These are phyloP conservation scores for Gastrophysa polygoni DNA, from an alignment of 2,888 invertebrate species.

Conservation along the genomic window DNA sequence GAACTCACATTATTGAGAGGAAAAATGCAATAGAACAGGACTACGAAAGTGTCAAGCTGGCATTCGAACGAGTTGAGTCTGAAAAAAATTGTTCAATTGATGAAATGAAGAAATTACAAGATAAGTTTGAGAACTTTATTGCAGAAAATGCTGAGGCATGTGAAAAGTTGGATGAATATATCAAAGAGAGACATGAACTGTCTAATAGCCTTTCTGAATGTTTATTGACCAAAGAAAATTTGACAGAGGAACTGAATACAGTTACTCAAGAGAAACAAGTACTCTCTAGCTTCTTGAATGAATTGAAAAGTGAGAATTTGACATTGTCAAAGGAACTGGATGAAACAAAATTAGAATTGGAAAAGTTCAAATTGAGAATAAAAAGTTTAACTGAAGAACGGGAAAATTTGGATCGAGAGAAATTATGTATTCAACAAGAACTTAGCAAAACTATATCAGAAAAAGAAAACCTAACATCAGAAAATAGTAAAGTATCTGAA, in stretches of 20 bases:
- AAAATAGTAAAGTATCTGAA: conserved; percentile 4
- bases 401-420: not conserved
- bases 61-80: conserved; percentile 2
- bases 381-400: not conserved
- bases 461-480: conserved; percentile 13
- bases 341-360: conserved; percentile 4
- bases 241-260: not conserved
- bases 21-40: conserved; percentile 1
- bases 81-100: conserved; percentile 7
- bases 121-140: not conserved
- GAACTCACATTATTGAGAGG: not conserved
- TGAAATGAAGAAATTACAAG: conserved; percentile 4
- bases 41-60: conserved; percentile 15
- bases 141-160: not conserved
- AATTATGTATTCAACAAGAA: not conserved
- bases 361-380: not conserved
- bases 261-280: conserved; percentile 7
- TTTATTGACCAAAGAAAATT: not conserved
- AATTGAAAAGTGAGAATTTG: not conserved
- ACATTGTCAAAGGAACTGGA: not conserved
- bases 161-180: not conserved
- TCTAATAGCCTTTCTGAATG: not conserved
- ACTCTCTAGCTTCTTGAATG: not conserved
- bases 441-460: conserved; percentile 9
- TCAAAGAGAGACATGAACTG: not conserved